Evolutionary conservation across 2,888 invertebrate species (phyloP).

Genomic region (Aleiodes leptofemur): DNA sequence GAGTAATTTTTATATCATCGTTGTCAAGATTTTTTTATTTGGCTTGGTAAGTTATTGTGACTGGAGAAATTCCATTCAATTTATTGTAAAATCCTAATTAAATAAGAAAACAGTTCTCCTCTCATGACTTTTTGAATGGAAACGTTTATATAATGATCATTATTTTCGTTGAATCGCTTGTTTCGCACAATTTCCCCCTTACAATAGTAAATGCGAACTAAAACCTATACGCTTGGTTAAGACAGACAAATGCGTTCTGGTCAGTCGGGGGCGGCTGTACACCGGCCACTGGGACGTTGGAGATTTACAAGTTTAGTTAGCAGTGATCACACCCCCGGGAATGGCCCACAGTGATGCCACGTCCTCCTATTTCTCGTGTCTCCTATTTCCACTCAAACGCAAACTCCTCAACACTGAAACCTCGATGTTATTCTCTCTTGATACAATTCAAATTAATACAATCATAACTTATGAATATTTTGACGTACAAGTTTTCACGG

Average conservation of each 20-base stretch:
- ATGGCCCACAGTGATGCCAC: slow-evolving; percentile 49
- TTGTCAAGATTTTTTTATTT: too few species aligned
- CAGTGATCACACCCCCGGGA: slow-evolving; percentile 74
- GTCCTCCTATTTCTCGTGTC: slow-evolving; percentile 33
- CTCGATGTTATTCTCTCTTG: slow-evolving; percentile 10
- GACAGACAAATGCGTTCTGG: slow-evolving; percentile 75
- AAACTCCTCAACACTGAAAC: slow-evolving; percentile 20
- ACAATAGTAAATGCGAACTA: slow-evolving; percentile 9
- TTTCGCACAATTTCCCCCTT: slow-evolving; percentile 25
- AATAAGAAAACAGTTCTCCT: neutral
- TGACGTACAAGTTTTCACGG: slow-evolving; percentile 6
- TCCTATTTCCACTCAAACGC: slow-evolving; percentile 18
- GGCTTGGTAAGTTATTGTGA: too few species aligned
- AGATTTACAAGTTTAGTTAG: slow-evolving; percentile 76
- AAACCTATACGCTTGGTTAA: slow-evolving; percentile 60
- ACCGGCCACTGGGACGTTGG: slow-evolving; percentile 57
- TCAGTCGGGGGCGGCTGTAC: slow-evolving; percentile 68
- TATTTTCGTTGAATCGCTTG: slow-evolving; percentile 17
- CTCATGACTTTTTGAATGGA: neutral
- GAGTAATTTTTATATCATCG: too few species aligned
- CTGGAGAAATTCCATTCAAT: too few species aligned
- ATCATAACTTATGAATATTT: neutral
- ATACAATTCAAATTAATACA: slow-evolving; percentile 10
- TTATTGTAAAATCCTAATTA: neutral
- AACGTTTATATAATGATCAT: slow-evolving; percentile 28